These are phyloP conservation scores for Nyctibius bracteatus DNA, from an alignment of 2,113 vertebrate species.

Conservation along the genomic window DNA sequence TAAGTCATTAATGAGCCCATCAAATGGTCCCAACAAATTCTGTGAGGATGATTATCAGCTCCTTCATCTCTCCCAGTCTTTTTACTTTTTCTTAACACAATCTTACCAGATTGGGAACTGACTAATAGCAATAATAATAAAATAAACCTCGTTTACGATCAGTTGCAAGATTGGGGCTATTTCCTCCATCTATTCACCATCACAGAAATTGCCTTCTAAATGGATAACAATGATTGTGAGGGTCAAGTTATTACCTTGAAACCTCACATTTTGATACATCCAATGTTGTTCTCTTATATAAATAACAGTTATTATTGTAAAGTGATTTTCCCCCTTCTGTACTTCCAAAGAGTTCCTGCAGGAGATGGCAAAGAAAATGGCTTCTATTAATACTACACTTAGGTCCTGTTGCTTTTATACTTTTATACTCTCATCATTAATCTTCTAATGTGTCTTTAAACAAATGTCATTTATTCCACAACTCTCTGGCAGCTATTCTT, in stretches of 20 bases:
- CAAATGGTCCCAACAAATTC: not conserved
- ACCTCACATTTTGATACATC: constrained; percentile 69
- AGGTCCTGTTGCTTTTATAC: constrained; percentile 46
- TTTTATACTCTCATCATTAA: constrained; percentile 62
- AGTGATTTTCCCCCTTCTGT: constrained; percentile 46
- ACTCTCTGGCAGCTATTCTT: not conserved
- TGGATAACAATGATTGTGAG: constrained; percentile 66
- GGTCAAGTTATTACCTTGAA: constrained; percentile 68
- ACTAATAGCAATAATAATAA: constrained; percentile 58
- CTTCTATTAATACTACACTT: constrained; percentile 68
- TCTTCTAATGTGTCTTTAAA: constrained; percentile 60
- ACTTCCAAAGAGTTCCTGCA: constrained; percentile 69
- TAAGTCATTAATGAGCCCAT: not conserved
- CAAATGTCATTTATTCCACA: constrained; percentile 18
- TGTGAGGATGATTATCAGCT: not conserved
- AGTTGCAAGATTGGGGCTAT: not conserved
- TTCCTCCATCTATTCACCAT: constrained; percentile 43
- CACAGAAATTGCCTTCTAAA: constrained; percentile 72
- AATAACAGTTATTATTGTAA: constrained; percentile 78
- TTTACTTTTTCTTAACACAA: not conserved
- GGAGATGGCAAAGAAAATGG: constrained; percentile 72
- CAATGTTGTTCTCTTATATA: constrained; percentile 66
- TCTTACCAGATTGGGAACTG: not conserved
- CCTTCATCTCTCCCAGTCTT: not conserved
- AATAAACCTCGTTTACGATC: constrained; percentile 60